Conservation (phyloP, 64 coral and sea anemone genomes). For the Dendronephthya gigantea region DNA sequence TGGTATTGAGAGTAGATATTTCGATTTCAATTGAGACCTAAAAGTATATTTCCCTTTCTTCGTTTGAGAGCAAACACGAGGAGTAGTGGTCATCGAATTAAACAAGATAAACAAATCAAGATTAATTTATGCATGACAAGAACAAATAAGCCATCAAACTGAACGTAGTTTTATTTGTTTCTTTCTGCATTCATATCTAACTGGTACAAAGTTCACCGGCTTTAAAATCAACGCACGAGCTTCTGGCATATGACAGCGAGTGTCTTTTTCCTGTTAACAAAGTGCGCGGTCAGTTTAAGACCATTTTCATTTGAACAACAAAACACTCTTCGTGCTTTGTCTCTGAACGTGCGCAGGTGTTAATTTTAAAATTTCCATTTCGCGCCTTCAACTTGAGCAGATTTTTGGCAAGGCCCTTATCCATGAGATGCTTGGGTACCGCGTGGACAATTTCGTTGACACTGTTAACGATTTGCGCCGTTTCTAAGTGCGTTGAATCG, state of each 20-base stretch:
- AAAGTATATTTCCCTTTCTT: neutral
- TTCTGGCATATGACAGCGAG: neutral
- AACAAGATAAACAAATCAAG: neutral
- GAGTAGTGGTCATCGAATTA: no score
- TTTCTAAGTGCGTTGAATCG: neutral
- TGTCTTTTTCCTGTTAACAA: neutral
- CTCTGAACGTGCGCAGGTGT: neutral
- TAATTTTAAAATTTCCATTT: neutral
- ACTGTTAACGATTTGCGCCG: neutral
- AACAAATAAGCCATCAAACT: neutral
- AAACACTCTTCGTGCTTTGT: neutral
- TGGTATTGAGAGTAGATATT: neutral
- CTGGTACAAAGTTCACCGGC: neutral
- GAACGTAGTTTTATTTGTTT: neutral
- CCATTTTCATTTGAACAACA: neutral
- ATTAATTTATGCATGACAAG: neutral
- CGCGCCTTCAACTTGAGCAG: neutral
- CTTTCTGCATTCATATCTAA: neutral
- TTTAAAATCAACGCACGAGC: neutral
- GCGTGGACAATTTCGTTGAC: neutral
- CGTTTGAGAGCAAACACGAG: neutral
- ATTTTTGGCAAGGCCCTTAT: neutral
- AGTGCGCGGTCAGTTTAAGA: neutral
- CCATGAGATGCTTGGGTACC: no score
- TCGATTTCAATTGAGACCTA: neutral